Evolutionary conservation across 2,888 invertebrate species (phyloP), one percentile per base, ranked within the genome.

Genomic region (Tenthredo distinguenda): DNA sequence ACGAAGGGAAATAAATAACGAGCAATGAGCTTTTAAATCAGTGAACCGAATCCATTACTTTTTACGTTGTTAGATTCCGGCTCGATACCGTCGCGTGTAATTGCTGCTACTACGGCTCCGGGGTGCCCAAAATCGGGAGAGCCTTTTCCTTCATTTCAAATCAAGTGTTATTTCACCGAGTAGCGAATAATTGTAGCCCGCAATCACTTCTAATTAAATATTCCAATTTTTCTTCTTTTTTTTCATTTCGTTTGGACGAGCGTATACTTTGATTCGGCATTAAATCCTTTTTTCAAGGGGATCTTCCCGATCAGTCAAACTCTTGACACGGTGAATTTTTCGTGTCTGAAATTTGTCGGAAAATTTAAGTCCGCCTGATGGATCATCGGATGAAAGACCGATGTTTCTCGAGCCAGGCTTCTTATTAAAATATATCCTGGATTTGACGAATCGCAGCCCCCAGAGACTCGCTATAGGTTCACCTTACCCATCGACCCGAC

Each of bases 301-400:
- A 31, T 77, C 26, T 40, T 74, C 0, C 34, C 58, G 81, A 81
- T 81, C 81, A 58, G 37, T 81, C 81, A 81, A 81, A 62, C 21
- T 40, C 58, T 62, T 81, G 81, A 81, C 81, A 40, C 62, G 40
- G 62, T 18, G 37, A 81, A 62, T 81, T 81, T 81, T 81, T 81
- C 81, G 58, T 81, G 81, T 81, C 81, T 58, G 81, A 58, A 81
- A 81, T 62, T 81, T 81, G 58, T 58, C 62, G 58, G 58, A 62
- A 79, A 81, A 81, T 81, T 81, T 81, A 81, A 81, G 62, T 58
- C 81, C 6, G 40, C 62, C 40, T 81, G 81, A 81, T 81, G 81
- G 81, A 81, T 81, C 81, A 81, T 81, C 81, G 37, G 37, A 58
- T 34, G 81, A 50, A 81, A 81, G 81, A 81, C 58, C 81, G 81